Evolutionary conservation across 2,888 invertebrate genomes (phyloP).

Genomic region (Mythimna pallens): DNA sequence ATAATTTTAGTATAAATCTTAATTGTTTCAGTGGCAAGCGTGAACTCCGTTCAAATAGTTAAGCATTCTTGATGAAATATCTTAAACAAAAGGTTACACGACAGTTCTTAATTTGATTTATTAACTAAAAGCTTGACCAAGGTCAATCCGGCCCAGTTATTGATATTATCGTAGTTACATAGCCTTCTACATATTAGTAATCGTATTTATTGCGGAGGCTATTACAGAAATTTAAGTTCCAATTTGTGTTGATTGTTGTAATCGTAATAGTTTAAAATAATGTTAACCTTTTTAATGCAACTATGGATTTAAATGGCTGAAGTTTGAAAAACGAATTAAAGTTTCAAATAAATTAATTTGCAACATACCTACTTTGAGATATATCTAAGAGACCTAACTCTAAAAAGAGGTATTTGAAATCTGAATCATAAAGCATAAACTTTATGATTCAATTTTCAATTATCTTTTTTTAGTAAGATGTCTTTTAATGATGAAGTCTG

Average conservation of each 20-base stretch:
- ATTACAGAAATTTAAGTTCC: conserved; percentile 29
- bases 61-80: conserved; percentile 13
- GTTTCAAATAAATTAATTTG: neutral
- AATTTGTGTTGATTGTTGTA: conserved; percentile 32
- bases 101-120: conserved; percentile 46
- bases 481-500: too few species aligned
- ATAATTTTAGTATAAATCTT: neutral
- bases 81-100: conserved; percentile 25
- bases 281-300: conserved; percentile 4
- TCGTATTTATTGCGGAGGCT: conserved; percentile 27
- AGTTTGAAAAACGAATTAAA: neutral
- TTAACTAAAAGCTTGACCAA: conserved; percentile 41
- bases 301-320: neutral
- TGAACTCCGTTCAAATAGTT: conserved; percentile 21
- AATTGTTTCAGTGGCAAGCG: conserved; percentile 25
- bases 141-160: conserved; percentile 37
- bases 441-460: too few species aligned
- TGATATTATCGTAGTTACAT: conserved; percentile 41
- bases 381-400: too few species aligned
- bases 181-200: conserved; percentile 34
- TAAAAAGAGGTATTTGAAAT: too few species aligned
- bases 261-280: conserved; percentile 21
- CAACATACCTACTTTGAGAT: neutral
- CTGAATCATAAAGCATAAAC: too few species aligned
- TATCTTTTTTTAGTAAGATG: too few species aligned